Evolutionary conservation across 2,888 invertebrate genomes (phyloP), one percentile per base, ranked within the genome.

Genomic region (Lasioglossum figueresi): DNA sequence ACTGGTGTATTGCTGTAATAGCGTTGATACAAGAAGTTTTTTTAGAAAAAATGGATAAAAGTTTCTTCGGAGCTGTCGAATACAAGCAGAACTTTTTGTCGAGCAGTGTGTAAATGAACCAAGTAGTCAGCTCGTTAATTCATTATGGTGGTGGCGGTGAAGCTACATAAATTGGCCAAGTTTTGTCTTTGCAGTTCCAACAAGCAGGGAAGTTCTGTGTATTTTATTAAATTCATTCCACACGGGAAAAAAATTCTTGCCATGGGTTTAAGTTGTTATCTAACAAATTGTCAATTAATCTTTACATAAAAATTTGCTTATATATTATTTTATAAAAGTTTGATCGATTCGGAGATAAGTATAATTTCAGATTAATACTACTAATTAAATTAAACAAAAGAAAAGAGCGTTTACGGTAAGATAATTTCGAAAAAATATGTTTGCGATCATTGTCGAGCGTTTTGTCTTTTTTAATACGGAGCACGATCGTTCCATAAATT

Each of bases 71-170:
- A 63, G 56, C 34, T 27, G 10, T 16, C 5, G 23, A 34, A 76
- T 10, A 40, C 16, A 27, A 82, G 52, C 80, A 75, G 52, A 75
- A 52, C 31, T 59, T 75, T 73, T 79, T 66, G n/a, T 40, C 37
- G 59, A 77, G 81, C 45, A 74, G 34, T 63, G 81, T 76, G 80
- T 59, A 83, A 87, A 80, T 16, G 70, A 56, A 78, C n/a, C 27
- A 63, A 74, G 71, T 52, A 83, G 43, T 71, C 52, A 72, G 71
- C 81, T 84, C 66, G 56, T 87, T 87, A 87, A 87, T 83, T 87
- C 84, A 87, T 87, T 87, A 83, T 59, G 74, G 87, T 81, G 71
- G 52, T 78, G 75, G 66, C 66, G 77, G 73, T 1, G 52, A 59
- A 82, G 45, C 70, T 66, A 56, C 40, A 72, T 37, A 71, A 87